Conservation (phyloP, 2,888 invertebrate species). For the Sinodicranocentrus sp. region DNA sequence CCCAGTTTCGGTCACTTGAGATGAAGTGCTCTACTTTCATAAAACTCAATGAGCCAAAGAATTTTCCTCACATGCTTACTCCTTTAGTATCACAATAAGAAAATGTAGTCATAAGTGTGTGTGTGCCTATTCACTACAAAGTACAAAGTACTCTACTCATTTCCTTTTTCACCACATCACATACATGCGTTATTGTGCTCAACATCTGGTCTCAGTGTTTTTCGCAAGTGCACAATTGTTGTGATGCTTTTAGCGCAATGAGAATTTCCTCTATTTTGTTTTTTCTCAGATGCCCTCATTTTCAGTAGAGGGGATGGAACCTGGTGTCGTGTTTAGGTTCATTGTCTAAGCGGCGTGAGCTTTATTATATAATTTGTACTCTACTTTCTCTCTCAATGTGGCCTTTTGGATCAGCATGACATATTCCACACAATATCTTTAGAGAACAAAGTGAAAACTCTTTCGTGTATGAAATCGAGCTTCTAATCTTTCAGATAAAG, state of each 20-base stretch:
- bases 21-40: conserved; percentile 58
- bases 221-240: conserved; percentile 10
- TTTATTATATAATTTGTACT: conserved; percentile 25
- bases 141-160: background rate
- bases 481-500: too few species aligned
- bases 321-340: conserved; percentile 81
- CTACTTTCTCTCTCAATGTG: too few species aligned
- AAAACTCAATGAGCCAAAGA: conserved; percentile 60
- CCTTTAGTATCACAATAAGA: background rate
- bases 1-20: conserved; percentile 52
- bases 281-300: conserved; percentile 75
- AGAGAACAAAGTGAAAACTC: too few species aligned
- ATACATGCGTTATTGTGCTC: background rate
- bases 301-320: conserved; percentile 77
- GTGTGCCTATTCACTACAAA: too few species aligned
- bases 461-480: too few species aligned
- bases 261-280: conserved; percentile 40
- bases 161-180: conserved; percentile 47
- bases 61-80: conserved; percentile 55
- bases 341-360: conserved; percentile 86
- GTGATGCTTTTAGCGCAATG: conserved; percentile 57
- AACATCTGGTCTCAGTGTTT: background rate
- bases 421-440: too few species aligned
- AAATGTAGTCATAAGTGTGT: too few species aligned
- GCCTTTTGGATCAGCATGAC: too few species aligned